Evolutionary conservation across 2,888 invertebrate species (phyloP), one percentile per base, ranked within the genome.

Genomic region (Amiota mariae): DNA sequence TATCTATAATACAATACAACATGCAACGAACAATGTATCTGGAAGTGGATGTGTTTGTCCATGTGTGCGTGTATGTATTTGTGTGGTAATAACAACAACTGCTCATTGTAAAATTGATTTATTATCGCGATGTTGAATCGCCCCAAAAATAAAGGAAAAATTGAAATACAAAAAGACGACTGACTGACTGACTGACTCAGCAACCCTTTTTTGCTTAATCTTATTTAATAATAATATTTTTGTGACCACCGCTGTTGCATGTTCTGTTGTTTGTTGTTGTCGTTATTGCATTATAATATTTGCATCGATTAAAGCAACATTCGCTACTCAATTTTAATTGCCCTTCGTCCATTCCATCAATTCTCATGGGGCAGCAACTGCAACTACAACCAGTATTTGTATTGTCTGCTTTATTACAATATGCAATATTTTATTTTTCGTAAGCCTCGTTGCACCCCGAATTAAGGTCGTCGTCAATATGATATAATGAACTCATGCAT

Each of bases 281-380:
- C 10, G 73, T 61, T 72, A 79, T 70, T 75, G 78, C 61, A 70
- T 78, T 76, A 79, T 81, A 83, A 83, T 83, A 86, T 84, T 84
- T 86, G 86, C 86, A 84, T 82, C 86, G 84, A 86, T 84, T 84
- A 86, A 86, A 85, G 86, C 86, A 80, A 83, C 84, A 86, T 86
- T 24, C 54, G 56, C 54, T 20, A 59, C 18, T 59, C 20, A 20
- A 59, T 59, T 59, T 20, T 20, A 54, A 18, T 68, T 68, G 67
- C 67, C 13, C 51, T 18, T 20, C 51, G n/a, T 12, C 63, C 63
- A 24, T n/a, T 12, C 63, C 46, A 13, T 46, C n/a, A 63, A 12
- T 24, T 1, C 13, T 59, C 15, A 59, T 11, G 15, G 59, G 18
- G 8, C 15, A 20, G 3, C 59, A 59, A 36, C 36, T 36, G 6